Evolutionary conservation across 2,888 invertebrate species (phyloP).

Genomic region (Acanthosepion lycidas): DNA sequence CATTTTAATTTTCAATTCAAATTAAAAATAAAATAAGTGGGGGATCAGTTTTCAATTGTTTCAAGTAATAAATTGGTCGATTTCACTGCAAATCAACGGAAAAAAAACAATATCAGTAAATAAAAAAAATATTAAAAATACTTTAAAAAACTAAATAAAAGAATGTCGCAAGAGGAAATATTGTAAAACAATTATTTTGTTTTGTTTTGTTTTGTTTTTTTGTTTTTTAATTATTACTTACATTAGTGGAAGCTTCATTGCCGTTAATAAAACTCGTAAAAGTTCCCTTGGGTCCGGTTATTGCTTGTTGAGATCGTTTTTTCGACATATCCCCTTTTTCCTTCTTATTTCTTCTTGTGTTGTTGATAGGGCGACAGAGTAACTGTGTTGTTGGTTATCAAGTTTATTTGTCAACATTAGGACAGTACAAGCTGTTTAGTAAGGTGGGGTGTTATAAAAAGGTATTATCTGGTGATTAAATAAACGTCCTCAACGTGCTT

Average conservation of each 20-base stretch:
- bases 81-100: too few species aligned
- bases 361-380: neutral
- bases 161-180: too few species aligned
- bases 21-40: neutral
- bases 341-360: neutral
- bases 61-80: neutral
- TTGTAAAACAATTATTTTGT: too few species aligned
- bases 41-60: neutral
- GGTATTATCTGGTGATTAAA: neutral
- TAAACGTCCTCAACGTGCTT: neutral
- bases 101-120: neutral
- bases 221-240: neutral
- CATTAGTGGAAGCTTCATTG: neutral
- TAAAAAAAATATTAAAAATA: neutral
- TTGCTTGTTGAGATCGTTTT: neutral
- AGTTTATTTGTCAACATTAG: neutral
- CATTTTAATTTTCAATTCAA: too few species aligned
- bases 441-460: neutral
- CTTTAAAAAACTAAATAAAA: neutral
- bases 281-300: neutral
- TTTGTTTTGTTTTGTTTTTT: too few species aligned
- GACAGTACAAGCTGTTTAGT: neutral
- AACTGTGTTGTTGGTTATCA: conserved; percentile 24
- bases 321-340: neutral
- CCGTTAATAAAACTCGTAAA: conserved; percentile 4